These are phyloP conservation scores for Thamnaconus septentrionalis DNA, from an alignment of 2,113 vertebrate genomes.

Conservation along the genomic window DNA sequence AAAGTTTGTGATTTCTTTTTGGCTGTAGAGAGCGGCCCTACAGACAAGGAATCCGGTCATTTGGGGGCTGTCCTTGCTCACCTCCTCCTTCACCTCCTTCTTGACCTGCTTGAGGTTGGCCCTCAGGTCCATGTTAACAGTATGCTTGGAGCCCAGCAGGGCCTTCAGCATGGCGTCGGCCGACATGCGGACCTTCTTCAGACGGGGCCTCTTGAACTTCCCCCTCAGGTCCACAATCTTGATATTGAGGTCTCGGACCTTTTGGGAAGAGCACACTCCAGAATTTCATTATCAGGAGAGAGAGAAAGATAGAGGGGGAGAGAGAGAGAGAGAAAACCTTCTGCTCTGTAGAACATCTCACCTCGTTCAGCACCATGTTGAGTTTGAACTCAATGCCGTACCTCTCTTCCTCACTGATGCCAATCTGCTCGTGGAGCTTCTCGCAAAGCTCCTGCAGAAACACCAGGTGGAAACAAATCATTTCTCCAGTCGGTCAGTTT, in stretches of 20 bases:
- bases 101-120: conserved; percentile 98
- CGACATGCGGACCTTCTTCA: conserved; percentile 95
- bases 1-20: no score
- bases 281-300: no score
- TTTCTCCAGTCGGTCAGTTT: neutral
- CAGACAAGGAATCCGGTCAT: no score
- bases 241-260: conserved; percentile 95
- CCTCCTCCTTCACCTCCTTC: conserved; percentile 98
- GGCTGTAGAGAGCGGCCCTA: no score
- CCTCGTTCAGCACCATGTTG: conserved; percentile 88
- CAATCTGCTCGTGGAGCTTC: conserved; percentile 85
- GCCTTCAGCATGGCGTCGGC: conserved; percentile 97
- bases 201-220: conserved; percentile 94
- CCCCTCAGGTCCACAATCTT: conserved; percentile 94
- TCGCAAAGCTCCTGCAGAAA: conserved; percentile 83
- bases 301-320: no score
- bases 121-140: conserved; percentile 96
- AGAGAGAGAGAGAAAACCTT: neutral
- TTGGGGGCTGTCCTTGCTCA: conserved; percentile 44
- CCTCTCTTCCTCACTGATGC: conserved; percentile 89
- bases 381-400: conserved; percentile 88
- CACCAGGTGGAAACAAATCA: neutral
- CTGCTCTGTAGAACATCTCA: conserved; percentile 47
- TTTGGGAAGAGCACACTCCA: neutral
- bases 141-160: conserved; percentile 97